A percentile compares a stretch with the other conserved stretches of the same genome.
phyloP scores from a whole-genome alignment of 1,140 invertebrate genomes.

The Ceratosolen solmsi region DNA sequence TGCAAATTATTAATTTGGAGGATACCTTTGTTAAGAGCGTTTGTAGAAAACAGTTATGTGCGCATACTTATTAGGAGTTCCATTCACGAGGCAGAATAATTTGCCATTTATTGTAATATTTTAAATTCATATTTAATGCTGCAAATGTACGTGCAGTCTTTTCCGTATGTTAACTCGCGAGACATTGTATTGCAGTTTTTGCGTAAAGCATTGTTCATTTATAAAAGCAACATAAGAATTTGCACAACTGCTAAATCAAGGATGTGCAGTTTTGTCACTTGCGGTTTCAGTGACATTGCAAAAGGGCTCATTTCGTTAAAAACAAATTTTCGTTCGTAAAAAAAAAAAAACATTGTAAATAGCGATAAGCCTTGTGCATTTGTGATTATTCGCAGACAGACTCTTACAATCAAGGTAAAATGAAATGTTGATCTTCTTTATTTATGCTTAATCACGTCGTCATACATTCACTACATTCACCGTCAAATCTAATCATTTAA shows the following conservation, averaged over 20 bases:
- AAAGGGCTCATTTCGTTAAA: neutral
- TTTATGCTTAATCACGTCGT: constrained; percentile 6
- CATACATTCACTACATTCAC: constrained; percentile 29
- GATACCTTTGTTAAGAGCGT: neutral
- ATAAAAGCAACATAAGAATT: neutral
- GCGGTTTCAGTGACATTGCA: neutral
- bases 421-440: constrained; percentile 30
- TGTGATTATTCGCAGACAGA: constrained; percentile 22
- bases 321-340: neutral
- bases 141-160: neutral
- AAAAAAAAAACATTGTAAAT: neutral
- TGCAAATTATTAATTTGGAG: neutral
- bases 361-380: constrained; percentile 2
- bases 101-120: neutral
- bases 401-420: constrained; percentile 37
- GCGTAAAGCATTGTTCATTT: neutral
- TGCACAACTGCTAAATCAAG: neutral
- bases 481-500: constrained; percentile 4
- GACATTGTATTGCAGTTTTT: neutral
- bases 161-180: neutral
- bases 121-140: neutral
- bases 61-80: neutral
- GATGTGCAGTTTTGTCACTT: neutral
- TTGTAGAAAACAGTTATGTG: neutral
- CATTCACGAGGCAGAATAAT: neutral